phyloP scores from a whole-genome alignment of 2,797 vertebrate genomes.

The Anomalospiza imberbis region DNA sequence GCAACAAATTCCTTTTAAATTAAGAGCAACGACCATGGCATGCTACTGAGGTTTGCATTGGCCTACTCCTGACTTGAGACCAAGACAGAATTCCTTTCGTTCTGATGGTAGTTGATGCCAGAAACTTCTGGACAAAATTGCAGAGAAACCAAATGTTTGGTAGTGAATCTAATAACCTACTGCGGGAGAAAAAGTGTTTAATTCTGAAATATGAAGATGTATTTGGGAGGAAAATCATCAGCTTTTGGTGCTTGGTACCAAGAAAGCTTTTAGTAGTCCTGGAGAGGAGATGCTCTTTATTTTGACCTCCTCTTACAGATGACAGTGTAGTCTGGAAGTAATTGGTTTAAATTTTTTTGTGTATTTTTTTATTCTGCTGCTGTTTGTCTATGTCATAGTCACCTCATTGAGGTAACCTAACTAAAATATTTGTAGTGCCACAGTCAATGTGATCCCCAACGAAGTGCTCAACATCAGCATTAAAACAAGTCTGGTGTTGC shows the following conservation, averaged over 20 bases:
- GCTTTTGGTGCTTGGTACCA: not conserved
- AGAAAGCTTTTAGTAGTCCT: not conserved
- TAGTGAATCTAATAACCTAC: not conserved
- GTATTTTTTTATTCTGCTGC: not conserved
- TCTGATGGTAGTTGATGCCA: not conserved
- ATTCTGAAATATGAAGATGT: not conserved
- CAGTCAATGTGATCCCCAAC: not conserved
- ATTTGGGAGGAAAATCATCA: not conserved
- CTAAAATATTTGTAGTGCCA: not conserved
- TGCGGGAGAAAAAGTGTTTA: not conserved
- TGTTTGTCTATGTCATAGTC: not conserved
- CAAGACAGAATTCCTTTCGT: not conserved
- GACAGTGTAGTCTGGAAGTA: not conserved
- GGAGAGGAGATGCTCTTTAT: not conserved
- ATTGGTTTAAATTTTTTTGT: not conserved
- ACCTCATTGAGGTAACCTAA: not conserved
- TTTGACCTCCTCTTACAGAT: not conserved
- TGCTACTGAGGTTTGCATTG: not conserved
- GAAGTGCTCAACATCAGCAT: not conserved
- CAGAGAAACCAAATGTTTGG: not conserved
- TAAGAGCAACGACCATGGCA: not conserved
- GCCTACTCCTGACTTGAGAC: not conserved
- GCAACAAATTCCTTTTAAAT: not conserved
- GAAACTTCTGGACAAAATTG: not conserved
- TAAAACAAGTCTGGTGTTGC: not conserved